Conservation (phyloP, 2,797 vertebrate species). For the Phoebastria nigripes region DNA sequence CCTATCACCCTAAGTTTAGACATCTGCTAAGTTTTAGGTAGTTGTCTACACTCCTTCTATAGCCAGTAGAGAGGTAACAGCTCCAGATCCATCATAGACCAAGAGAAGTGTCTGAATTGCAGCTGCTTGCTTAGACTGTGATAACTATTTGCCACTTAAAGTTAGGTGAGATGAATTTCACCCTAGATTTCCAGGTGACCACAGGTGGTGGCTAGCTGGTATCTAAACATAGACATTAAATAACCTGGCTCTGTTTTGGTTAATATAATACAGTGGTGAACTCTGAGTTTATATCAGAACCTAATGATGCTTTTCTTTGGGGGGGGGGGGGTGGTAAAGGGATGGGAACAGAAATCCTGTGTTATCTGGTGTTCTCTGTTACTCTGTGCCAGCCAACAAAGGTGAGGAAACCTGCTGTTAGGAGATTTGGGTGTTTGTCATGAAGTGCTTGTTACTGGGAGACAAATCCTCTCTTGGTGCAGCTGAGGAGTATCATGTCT, state of each 20-base stretch:
- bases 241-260: neutral
- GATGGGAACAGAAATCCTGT: neutral
- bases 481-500: neutral
- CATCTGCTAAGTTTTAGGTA: neutral
- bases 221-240: neutral
- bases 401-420: neutral
- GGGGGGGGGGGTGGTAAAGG: neutral
- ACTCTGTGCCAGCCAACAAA: neutral
- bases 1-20: neutral
- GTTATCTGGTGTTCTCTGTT: neutral
- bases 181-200: neutral
- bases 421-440: neutral
- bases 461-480: neutral
- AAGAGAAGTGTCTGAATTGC: neutral
- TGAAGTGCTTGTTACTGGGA: constrained; percentile 10
- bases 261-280: neutral
- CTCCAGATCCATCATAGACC: neutral
- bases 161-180: neutral
- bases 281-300: neutral
- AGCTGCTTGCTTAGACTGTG: neutral
- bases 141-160: neutral
- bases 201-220: neutral
- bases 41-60: neutral
- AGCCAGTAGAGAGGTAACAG: neutral
- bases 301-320: neutral